Conservation (phyloP, 2,797 vertebrate genomes). For the Pseudotriccus pelzelni region DNA sequence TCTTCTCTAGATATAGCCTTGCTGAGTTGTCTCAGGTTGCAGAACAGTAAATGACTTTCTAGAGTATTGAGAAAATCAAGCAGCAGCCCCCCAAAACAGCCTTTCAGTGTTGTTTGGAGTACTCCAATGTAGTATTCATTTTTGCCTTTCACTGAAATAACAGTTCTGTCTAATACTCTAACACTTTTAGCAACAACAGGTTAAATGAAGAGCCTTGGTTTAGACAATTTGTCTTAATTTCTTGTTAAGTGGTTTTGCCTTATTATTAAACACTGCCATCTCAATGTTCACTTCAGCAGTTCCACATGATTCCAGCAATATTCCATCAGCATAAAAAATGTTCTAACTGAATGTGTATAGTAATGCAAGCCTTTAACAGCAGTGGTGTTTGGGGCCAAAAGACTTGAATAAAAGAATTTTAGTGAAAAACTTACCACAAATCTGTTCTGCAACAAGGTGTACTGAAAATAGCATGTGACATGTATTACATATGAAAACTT, state of each 20-base stretch:
- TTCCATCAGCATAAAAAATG: not conserved
- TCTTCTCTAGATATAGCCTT: not conserved
- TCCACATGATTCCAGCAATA: not conserved
- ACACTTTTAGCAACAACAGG: not conserved
- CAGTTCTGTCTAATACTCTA: not conserved
- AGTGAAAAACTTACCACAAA: not conserved
- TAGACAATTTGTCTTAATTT: not conserved
- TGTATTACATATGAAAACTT: rapidly evolving
- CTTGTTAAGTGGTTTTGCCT: not conserved
- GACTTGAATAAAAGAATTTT: not conserved
- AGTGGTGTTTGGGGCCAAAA: not conserved
- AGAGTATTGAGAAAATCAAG: not conserved
- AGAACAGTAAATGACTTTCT: not conserved
- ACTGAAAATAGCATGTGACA: not conserved
- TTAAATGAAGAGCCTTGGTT: not conserved
- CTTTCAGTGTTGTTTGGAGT: not conserved
- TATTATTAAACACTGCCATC: not conserved
- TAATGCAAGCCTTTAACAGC: not conserved
- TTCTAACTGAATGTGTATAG: not conserved
- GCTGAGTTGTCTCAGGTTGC: not conserved
- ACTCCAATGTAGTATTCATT: not conserved
- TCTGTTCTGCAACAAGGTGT: not conserved
- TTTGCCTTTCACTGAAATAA: not conserved
- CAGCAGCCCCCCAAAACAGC: not conserved
- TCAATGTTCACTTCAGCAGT: not conserved